A percentile compares a stretch with the other conserved stretches of the same genome.
phyloP scores from a whole-genome alignment of 1,140 invertebrate genomes.

The Leptonema lineaticorne region DNA sequence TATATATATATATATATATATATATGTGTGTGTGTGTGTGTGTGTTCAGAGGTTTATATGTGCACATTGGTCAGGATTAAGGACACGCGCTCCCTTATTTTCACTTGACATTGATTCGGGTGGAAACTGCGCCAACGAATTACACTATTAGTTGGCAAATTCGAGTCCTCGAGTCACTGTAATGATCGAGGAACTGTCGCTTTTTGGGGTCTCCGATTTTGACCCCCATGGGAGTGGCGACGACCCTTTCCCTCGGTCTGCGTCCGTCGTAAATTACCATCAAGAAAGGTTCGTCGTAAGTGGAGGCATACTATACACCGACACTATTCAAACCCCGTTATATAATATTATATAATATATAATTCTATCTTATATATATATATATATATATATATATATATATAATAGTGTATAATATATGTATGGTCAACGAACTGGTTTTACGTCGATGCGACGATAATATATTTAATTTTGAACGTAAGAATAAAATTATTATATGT shows the following conservation, averaged over 20 bases:
- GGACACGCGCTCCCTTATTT: slow-evolving; percentile 12
- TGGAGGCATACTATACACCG: not conserved
- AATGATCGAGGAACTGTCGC: not conserved
- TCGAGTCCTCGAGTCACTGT: slow-evolving; percentile 3
- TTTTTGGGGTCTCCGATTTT: not conserved
- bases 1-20: not conserved
- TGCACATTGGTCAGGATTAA: slow-evolving; percentile 6
- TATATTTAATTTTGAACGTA: too few species aligned
- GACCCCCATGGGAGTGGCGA: not conserved
- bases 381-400: not conserved
- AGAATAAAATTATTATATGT: too few species aligned
- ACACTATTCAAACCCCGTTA: not conserved
- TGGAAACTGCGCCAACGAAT: slow-evolving; percentile 13
- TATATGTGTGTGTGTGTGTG: not conserved
- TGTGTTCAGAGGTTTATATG: too few species aligned
- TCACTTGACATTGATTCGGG: slow-evolving; percentile 24
- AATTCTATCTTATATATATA: not conserved
- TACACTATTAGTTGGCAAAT: slow-evolving; percentile 25
- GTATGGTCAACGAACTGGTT: too few species aligned
- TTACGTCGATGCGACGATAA: too few species aligned
- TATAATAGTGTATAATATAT: not conserved
- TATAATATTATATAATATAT: not conserved
- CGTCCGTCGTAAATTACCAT: slow-evolving; percentile 12
- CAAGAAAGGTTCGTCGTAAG: slow-evolving; percentile 9
- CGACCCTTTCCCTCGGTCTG: not conserved